Evolutionary conservation across 2,113 vertebrate genomes (phyloP), one percentile per base, ranked within the genome.

Genomic region (Isichthys henryi): DNA sequence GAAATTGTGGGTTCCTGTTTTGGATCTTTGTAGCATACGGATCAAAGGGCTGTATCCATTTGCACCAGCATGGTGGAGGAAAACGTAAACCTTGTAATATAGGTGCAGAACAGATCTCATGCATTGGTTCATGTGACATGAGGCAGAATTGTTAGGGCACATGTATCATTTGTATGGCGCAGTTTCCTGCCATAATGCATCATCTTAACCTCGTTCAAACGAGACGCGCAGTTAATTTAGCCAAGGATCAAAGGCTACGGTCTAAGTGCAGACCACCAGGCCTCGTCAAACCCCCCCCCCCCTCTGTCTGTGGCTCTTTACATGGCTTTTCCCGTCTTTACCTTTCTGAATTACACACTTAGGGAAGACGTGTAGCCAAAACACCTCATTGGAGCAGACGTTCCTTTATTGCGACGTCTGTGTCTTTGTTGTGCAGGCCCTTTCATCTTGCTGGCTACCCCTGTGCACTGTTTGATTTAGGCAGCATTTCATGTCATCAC

Each of bases 341-440:
- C 92, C 89, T 92, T 92, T 93, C 85, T 93, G 95, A 95, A 96
- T 96, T 93, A 94, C 10, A 95, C 93, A 93, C 93, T 90, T 93
- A 39, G 87, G 88, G 80, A 48, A 93, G 90, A 90, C 90, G 56
- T 0, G 48, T 43, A 93, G 94, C 95, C 94, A 94, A 95, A 96
- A 96, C 90, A 86, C 87, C 56, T 94, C 93, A 90, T 88, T 92
- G 53, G 0, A 91, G 70, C 90, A 93, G 93, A 90, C 90, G 19
- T 89, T 90, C 35, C 88, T 89, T 90, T 86, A 88, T 93, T 94
- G 92, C 90, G 92, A 91, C 91, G 93, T 92, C 93, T 93, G 91
- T 0, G 10, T 58, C 91, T 91, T 87, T 87, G 88, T 88, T 89
- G 90, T 92, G 31, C 49, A 15, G 19, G 85, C 82, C 88, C 91